Base-by-base conservation (phyloP, 2,797 vertebrate species). In the Okamejei kenojei region DNA sequence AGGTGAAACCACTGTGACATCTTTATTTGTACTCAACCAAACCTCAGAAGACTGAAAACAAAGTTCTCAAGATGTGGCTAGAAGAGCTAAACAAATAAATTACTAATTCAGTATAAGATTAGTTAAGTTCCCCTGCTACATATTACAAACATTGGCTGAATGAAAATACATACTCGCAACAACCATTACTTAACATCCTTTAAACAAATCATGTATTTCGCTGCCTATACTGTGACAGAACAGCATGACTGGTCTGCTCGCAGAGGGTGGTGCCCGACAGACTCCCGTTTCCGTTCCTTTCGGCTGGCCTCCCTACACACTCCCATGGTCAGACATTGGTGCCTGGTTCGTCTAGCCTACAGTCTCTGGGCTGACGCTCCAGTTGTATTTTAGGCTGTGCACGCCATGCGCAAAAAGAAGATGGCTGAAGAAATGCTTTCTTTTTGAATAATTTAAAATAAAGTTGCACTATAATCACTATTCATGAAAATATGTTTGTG, bases 1-100 rank as follows among this genome's bases (percentile, higher is more conserved):
- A 76, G 90, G 71, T 91, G 88, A 91, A 91, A 74, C 38, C 65
- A 26, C 38, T 10, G 68, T 74, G 68, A 91, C 68, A 73, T 38
- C 68, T 73, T 91, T 90, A 23, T 19, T 29, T 45, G 65, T 35
- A 38, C 63, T 91, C 68, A 38, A 26, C n/a, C 26, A 92, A 88
- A 88, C 63, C 35, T n/a, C 61, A 65, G 15, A n/a, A 68, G 61
- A 68, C 38, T 71, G 71, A 73, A 74, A 71, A 35, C 35, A 73
- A 74, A 74, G 38, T 74, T 73, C 45, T 7, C 90, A 92, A 74
- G 45, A 71, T 54, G 38, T 21, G 54, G 71, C 58, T 54, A 74
- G 1, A 90, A 35, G 88, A 54, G 45, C 21, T 11, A 54, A 26
- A 74, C 32, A 92, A 74, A 29, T 29, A 76, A 54, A 74, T 21